Evolutionary conservation across 2,888 invertebrate species (phyloP).

Genomic region (Coronaproctus castanopsis): DNA sequence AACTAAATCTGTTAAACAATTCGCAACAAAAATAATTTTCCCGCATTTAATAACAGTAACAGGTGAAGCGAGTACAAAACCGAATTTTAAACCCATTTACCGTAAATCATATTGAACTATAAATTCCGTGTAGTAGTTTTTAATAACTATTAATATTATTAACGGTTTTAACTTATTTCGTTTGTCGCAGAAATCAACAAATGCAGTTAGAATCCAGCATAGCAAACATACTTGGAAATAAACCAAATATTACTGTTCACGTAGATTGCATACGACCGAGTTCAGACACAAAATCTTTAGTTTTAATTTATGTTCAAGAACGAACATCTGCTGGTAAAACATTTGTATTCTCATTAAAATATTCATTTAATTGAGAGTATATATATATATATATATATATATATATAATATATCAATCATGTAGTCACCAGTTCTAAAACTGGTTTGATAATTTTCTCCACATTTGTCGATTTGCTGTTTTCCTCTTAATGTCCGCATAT

Average conservation of each 20-base stretch:
- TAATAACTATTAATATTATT: neutral
- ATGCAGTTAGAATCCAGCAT: conserved; percentile 45
- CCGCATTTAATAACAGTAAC: no score
- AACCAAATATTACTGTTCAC: conserved; percentile 57
- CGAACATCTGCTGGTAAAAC: conserved; percentile 33
- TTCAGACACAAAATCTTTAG: conserved; percentile 58
- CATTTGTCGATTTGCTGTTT: no score
- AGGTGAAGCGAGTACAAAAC: no score
- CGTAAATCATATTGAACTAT: neutral
- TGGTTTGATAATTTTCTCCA: no score
- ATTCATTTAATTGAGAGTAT: conserved; percentile 5
- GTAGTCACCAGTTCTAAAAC: no score
- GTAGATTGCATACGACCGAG: conserved; percentile 58
- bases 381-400: conserved; percentile 3
- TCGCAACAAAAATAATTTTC: no score
- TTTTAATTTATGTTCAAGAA: conserved; percentile 52
- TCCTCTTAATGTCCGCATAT: no score
- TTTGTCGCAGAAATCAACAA: conserved; percentile 39
- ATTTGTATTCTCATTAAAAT: neutral
- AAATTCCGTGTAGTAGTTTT: conserved; percentile 4
- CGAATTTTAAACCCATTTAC: conserved; percentile 8
- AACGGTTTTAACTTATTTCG: neutral
- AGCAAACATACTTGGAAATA: conserved; percentile 54
- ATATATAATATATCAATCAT: neutral
- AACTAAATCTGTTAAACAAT: no score